Evolutionary conservation across 2,888 invertebrate species (phyloP), one percentile per base, ranked within the genome.

Genomic region (Dynastes tityus): DNA sequence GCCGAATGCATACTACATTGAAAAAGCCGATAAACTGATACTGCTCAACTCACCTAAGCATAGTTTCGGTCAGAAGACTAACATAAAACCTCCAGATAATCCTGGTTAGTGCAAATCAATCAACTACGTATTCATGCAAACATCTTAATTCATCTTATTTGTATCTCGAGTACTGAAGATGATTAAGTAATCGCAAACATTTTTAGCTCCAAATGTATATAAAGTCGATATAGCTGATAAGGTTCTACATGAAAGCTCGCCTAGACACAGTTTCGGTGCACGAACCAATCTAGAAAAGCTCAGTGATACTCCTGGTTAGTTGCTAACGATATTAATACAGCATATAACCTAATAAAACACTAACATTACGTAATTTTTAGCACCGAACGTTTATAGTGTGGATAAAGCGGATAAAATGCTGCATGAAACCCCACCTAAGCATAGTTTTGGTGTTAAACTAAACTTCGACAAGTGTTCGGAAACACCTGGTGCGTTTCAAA

Each of bases 341-440:
- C 8, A 45, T 45, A 45, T 45, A 45, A 45, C 5, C 71, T 70
- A 70, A 70, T 51, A 16, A 51, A 63, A 71, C 76, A 77, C 51
- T 71, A 55, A 76, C 78, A 37, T 67, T 49, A 64, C 11, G n/a
- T 64, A 51, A 64, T 75, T 65, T 80, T 63, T 78, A 82, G 83
- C 80, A 55, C 83, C 83, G 74, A 87, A 88, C 27, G 83, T 77
- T 87, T 96, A 96, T 87, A 92, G 94, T 86, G 93, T 95, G 2
- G 92, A 92, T 84, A 93, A 93, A 82, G 91, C 94, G 80, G 92
- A 92, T 82, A 91, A 90, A 82, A 86, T 91, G 58, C 91, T 92
- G 79, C 89, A 90, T 74, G 91, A 91, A 83, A 90, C 89, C 76
- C 88, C 92, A 71, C 93, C 94, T 37, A 91, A 91, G 82, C 94